These are phyloP conservation scores for Drosophila nikananu DNA, from an alignment of 1,140 invertebrate species.

Conservation along the genomic window DNA sequence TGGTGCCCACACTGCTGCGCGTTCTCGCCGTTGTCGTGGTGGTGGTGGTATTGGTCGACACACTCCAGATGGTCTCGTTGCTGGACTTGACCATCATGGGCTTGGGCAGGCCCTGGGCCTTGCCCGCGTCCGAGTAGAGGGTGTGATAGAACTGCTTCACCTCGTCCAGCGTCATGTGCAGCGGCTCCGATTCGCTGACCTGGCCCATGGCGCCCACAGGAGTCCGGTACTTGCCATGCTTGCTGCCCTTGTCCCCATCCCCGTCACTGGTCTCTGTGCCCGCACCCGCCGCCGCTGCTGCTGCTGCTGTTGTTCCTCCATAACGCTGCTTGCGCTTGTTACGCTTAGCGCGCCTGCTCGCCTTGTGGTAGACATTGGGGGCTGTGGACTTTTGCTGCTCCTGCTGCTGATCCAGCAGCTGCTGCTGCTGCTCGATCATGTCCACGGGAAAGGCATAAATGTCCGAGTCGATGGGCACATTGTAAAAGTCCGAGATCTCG, in stretches of 20 bases:
- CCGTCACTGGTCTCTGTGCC: conserved; percentile 68
- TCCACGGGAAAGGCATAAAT: conserved; percentile 94
- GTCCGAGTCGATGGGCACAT: conserved; percentile 93
- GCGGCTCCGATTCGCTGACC: conserved; percentile 87
- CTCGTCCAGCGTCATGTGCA: conserved; percentile 94
- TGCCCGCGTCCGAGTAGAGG: conserved; percentile 88
- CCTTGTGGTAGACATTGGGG: conserved; percentile 57
- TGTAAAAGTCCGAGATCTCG: conserved; percentile 93
- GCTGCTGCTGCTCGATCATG: conserved; percentile 87
- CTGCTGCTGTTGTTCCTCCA: conserved; percentile 23
- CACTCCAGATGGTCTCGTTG: conserved; percentile 79
- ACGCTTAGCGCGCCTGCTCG: conserved; percentile 71
- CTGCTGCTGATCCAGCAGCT: conserved; percentile 23
- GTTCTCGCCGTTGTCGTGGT: conserved; percentile 59
- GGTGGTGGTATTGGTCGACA: conserved; percentile 62
- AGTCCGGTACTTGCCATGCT: conserved; percentile 70
- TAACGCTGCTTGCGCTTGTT: conserved; percentile 80
- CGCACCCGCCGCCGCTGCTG: conserved; percentile 15
- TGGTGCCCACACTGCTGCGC: conserved; percentile 64
- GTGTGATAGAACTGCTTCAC: conserved; percentile 93
- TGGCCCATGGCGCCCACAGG: conserved; percentile 32
- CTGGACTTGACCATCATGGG: conserved; percentile 66
- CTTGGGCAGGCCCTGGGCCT: conserved; percentile 23
- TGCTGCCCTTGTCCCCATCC: conserved; percentile 50
- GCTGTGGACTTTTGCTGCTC: conserved; percentile 33